Evolutionary conservation across 2,797 vertebrate species (phyloP).

Genomic region (Chrysocyon brachyurus): DNA sequence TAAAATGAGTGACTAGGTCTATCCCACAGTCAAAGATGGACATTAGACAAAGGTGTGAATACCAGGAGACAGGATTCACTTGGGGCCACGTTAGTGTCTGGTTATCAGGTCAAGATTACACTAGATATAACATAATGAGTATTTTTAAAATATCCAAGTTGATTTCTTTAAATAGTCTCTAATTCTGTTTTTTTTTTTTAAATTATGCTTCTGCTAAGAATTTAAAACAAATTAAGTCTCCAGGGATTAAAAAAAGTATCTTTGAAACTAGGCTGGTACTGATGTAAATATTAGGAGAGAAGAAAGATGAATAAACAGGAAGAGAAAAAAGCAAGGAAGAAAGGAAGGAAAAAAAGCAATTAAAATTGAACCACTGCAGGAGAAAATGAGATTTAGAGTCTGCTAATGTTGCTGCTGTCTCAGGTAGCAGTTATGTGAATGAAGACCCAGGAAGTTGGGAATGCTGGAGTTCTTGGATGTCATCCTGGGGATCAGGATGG

Average conservation of each 20-base stretch:
- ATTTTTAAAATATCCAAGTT: not conserved
- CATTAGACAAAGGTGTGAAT: not conserved
- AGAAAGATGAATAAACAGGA: not conserved
- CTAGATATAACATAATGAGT: not conserved
- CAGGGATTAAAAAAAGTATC: not conserved
- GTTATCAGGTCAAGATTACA: not conserved
- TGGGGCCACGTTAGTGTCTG: not conserved
- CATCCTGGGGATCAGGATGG: not conserved
- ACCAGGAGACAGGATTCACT: not conserved
- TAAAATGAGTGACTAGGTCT: not conserved
- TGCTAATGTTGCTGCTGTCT: rapidly evolving
- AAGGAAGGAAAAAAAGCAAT: not conserved
- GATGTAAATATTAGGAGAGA: not conserved
- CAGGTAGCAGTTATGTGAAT: not conserved
- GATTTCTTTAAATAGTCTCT: slow-evolving; percentile 26
- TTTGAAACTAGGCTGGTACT: slow-evolving; percentile 8
- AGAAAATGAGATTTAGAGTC: not conserved
- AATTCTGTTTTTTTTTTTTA: not conserved
- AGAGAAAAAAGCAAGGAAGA: not conserved
- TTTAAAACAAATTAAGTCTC: slow-evolving; percentile 37
- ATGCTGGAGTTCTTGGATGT: not conserved
- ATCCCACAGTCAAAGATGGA: not conserved
- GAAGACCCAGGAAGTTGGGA: not conserved
- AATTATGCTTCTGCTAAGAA: not conserved
- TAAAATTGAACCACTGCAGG: not conserved